These are phyloP conservation scores for Paraplagusia blochii DNA, from an alignment of 2,113 vertebrate genomes.

Conservation along the genomic window DNA sequence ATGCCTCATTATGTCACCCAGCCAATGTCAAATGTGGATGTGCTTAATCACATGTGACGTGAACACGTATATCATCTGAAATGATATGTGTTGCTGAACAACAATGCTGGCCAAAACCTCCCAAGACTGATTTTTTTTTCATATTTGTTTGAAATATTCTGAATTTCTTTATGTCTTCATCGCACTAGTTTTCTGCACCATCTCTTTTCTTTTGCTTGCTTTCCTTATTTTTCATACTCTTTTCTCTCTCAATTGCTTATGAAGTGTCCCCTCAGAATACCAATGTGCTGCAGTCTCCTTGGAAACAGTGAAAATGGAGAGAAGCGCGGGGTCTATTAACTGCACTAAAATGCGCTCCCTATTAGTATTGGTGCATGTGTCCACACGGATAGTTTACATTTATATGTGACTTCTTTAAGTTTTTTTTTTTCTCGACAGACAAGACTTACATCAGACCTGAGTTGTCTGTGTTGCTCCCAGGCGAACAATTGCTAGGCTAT, in stretches of 20 bases:
- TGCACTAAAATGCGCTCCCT: constrained; percentile 32
- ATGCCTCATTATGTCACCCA: neutral
- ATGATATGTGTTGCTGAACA: neutral
- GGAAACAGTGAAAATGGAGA: constrained; percentile 63
- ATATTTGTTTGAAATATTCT: neutral
- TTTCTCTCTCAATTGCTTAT: constrained; percentile 45
- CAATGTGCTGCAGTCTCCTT: constrained; percentile 70
- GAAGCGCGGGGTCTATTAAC: constrained; percentile 38
- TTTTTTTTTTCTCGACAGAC: neutral
- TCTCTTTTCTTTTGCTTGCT: constrained; percentile 18
- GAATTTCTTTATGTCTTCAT: neutral
- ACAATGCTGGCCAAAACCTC: too few species aligned
- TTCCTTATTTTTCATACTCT: constrained; percentile 18
- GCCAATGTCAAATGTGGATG: neutral
- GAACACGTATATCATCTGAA: neutral
- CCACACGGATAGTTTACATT: constrained; percentile 18
- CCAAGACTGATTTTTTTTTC: too few species aligned
- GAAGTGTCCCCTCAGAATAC: constrained; percentile 64
- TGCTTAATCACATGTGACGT: constrained; percentile 2
- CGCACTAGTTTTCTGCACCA: constrained; percentile 16
- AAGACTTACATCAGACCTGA: constrained; percentile 14
- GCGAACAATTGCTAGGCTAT: constrained; percentile 14
- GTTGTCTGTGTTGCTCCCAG: neutral
- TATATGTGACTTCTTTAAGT: constrained; percentile 14
- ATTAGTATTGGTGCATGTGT: constrained; percentile 30